Conservation (phyloP, 2,113 vertebrate genomes). For the Uropsilus gracilis region DNA sequence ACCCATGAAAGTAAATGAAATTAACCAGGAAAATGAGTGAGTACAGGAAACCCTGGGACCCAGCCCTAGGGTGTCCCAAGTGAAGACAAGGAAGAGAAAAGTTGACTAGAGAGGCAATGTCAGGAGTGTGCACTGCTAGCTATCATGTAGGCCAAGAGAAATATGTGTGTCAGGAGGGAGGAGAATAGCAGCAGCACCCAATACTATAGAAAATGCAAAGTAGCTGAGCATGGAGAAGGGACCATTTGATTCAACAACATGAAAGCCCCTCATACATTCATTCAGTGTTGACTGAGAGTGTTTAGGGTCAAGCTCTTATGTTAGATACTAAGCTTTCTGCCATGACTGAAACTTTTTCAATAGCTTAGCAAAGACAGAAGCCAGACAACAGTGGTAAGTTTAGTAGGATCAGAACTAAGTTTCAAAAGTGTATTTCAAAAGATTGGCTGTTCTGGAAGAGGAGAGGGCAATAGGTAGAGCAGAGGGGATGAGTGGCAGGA, state of each 20-base stretch:
- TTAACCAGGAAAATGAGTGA: neutral
- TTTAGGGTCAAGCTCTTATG: neutral
- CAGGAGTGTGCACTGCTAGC: neutral
- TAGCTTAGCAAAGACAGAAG: constrained; percentile 1
- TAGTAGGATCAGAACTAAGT: neutral
- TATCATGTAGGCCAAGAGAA: neutral
- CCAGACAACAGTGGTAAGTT: neutral
- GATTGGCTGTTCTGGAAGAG: neutral
- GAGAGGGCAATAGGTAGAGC: neutral
- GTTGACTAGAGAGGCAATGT: neutral
- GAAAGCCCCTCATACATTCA: neutral
- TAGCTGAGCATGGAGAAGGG: neutral
- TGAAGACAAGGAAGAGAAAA: neutral
- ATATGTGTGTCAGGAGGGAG: neutral
- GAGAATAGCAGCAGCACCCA: neutral
- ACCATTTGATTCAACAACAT: neutral
- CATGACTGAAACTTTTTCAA: neutral
- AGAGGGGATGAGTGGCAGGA: neutral
- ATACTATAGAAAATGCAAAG: neutral
- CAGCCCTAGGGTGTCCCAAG: neutral
- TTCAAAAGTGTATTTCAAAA: neutral
- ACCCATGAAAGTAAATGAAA: neutral
- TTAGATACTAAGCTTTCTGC: neutral
- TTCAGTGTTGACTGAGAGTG: neutral
- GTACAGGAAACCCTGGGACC: neutral